phyloP scores from a whole-genome alignment of 2,113 vertebrate species.

The Alaudala cheleensis region DNA sequence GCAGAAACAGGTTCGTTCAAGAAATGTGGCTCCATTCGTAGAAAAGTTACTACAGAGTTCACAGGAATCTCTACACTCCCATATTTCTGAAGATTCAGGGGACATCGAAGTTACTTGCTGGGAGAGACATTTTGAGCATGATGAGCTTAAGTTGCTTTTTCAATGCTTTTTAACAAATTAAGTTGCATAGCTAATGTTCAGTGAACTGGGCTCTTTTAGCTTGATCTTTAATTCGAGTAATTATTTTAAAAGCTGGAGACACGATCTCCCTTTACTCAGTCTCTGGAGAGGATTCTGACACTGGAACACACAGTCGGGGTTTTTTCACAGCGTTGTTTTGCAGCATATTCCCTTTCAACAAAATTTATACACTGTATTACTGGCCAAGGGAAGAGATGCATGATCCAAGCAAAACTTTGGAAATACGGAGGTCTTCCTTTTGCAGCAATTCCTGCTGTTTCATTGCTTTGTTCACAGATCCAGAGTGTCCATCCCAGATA shows the following conservation, averaged over 20 bases:
- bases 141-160: background rate
- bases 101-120: background rate
- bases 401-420: background rate
- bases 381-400: background rate
- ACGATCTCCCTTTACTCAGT: background rate
- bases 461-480: background rate
- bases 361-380: background rate
- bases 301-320: background rate
- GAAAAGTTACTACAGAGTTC: background rate
- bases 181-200: constrained; percentile 29
- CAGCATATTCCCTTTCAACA: background rate
- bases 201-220: constrained; percentile 17
- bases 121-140: background rate
- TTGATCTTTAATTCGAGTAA: constrained; percentile 4
- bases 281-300: constrained; percentile 10
- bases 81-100: background rate
- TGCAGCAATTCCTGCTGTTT: background rate
- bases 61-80: background rate
- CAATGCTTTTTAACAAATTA: constrained; percentile 48
- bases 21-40: background rate
- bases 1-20: background rate
- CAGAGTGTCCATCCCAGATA: fast-evolving
- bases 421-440: background rate
- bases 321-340: background rate
- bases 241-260: constrained; percentile 56